These are phyloP conservation scores for Mesoligia furuncula DNA, from an alignment of 2,888 invertebrate species.

Conservation along the genomic window DNA sequence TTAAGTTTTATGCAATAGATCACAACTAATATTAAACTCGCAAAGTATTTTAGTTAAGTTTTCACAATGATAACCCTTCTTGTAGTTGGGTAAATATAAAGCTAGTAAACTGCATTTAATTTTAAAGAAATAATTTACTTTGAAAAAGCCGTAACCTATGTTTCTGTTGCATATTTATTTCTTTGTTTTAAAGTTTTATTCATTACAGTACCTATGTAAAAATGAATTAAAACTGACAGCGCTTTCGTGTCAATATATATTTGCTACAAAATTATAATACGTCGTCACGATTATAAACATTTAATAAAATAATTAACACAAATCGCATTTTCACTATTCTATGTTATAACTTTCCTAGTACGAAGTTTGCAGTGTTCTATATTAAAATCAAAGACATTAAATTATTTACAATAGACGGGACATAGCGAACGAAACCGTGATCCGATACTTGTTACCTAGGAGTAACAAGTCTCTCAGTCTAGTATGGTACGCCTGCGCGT, in stretches of 20 bases:
- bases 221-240: conserved; percentile 23
- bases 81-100: conserved; percentile 27
- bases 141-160: neutral
- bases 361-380: neutral
- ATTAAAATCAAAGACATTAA: too few relatives aligned
- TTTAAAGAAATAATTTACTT: conserved; percentile 38
- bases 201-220: neutral
- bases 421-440: too few relatives aligned
- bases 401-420: too few relatives aligned
- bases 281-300: conserved; percentile 24
- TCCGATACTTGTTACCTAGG: too few relatives aligned
- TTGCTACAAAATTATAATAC: conserved; percentile 14
- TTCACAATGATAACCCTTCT: conserved; percentile 31
- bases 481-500: too few relatives aligned
- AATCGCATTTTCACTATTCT: conserved; percentile 1
- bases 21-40: conserved; percentile 52
- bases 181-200: conserved; percentile 26
- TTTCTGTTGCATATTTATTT: conserved; percentile 31
- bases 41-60: conserved; percentile 69
- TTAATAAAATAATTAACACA: conserved; percentile 41
- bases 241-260: conserved; percentile 11
- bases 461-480: too few relatives aligned
- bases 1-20: conserved; percentile 74
- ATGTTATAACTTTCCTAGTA: neutral
- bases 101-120: conserved; percentile 47